These are phyloP conservation scores for Cheilosia urbana DNA, from an alignment of 2,888 invertebrate genomes.

Conservation along the genomic window DNA sequence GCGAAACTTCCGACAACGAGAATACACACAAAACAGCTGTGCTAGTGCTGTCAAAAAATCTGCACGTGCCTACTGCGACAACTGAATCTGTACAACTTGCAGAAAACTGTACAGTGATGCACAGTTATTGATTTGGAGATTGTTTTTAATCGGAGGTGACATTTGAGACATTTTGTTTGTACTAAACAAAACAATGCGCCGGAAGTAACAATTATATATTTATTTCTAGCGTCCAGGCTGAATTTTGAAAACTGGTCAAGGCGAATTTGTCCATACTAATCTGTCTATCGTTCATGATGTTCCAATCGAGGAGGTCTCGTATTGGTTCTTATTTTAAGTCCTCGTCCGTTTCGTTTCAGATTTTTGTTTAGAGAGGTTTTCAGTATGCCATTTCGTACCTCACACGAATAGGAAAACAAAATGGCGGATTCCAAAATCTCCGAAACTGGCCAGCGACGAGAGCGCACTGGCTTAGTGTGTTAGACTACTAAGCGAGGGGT, in stretches of 20 bases:
- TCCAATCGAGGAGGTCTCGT: neutral
- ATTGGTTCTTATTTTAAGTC: too few species aligned
- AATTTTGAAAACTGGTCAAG: too few species aligned
- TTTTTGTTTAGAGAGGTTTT: too few species aligned
- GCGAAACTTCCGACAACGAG: neutral
- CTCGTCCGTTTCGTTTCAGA: too few species aligned
- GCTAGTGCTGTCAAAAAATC: slow-evolving; percentile 44
- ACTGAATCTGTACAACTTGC: neutral
- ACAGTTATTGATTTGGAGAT: neutral
- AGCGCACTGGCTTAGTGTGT: too few species aligned
- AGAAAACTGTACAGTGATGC: slow-evolving; percentile 21
- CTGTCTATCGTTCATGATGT: neutral
- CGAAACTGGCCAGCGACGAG: too few species aligned
- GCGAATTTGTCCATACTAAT: neutral
- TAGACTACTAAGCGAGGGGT: too few species aligned
- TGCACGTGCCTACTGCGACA: neutral
- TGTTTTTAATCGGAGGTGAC: neutral
- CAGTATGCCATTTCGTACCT: too few species aligned
- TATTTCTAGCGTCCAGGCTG: too few species aligned
- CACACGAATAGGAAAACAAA: too few species aligned
- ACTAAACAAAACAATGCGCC: neutral
- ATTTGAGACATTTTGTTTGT: neutral
- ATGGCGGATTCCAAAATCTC: too few species aligned
- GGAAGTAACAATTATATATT: too few species aligned
- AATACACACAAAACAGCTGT: slow-evolving; percentile 52